Percentiles rank a stretch among this genome's conserved stretches.
phyloP scores from a whole-genome alignment of 2,888 invertebrate genomes.

The Melangyna quadrimaculata region DNA sequence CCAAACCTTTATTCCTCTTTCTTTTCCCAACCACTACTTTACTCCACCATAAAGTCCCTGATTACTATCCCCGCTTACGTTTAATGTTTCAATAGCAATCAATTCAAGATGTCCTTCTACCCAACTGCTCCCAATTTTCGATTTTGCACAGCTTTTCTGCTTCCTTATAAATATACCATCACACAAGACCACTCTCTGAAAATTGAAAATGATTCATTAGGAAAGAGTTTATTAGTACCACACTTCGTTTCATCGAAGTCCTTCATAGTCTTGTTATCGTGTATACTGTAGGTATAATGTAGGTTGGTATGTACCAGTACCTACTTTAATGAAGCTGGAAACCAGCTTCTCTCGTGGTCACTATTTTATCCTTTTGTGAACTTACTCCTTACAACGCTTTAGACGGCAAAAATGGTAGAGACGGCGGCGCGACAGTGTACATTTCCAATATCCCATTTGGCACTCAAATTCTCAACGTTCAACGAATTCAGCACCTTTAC shows the following conservation, averaged over 20 bases:
- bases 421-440: slow-evolving; percentile 40
- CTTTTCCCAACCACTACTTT: no score
- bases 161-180: not conserved
- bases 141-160: slow-evolving; percentile 20
- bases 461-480: slow-evolving; percentile 38
- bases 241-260: slow-evolving; percentile 4
- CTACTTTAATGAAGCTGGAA: slow-evolving; percentile 42
- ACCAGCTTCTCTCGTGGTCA: not conserved
- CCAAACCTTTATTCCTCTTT: no score
- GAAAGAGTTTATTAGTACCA: not conserved
- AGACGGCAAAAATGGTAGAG: not conserved
- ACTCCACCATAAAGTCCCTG: not conserved
- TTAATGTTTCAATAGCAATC: slow-evolving; percentile 48
- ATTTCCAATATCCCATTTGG: slow-evolving; percentile 58
- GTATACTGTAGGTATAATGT: no score
- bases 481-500: slow-evolving; percentile 48
- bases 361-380: slow-evolving; percentile 44
- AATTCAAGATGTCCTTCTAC: slow-evolving; percentile 49
- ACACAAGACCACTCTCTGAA: not conserved
- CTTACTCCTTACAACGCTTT: slow-evolving; percentile 41
- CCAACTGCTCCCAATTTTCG: slow-evolving; percentile 30
- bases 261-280: not conserved
- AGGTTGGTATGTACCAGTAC: not conserved
- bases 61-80: slow-evolving; percentile 7
- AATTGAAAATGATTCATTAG: slow-evolving; percentile 38